Base-by-base conservation (phyloP, 2,113 vertebrate species). In the Macquaria ambigua region DNA sequence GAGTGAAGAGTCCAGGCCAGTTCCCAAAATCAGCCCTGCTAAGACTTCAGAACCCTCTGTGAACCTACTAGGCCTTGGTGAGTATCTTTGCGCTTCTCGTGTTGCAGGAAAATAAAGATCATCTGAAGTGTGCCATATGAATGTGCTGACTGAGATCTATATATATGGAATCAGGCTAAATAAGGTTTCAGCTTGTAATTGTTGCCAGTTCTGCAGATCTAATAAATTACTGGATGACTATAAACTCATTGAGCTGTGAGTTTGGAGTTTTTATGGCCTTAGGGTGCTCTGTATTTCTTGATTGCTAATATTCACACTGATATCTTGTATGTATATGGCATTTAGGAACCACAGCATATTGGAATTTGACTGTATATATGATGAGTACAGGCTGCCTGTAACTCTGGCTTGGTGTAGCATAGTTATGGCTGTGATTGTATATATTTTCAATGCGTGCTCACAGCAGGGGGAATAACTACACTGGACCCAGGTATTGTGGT, bases 41-140 rank as follows among this genome's bases (percentile, higher is more conserved):
- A 98, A 97, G 89, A 82, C 92, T 82, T 89, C 95, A 88, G 97
- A 98, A 90, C 95, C 96, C 14, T 95, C 97, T 79, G 94, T 98
- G 87, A 97, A 99, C 92, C 96, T 99, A 75, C 94, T 98, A 93
- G 98, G 98, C 92, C 97, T 99, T 64, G 98, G 98, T 99, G 94
- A 97, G 98, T 85, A 9, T 74, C 46, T 56, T 18, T 46, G 1
- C 3, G 0, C 53, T 11, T 25, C 5, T 25, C 66, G 3, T 56
- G 14, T 46, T 43, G 25, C 12, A n/a, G n/a, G 25, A 43, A 58
- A 69, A 64, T 31, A 14, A 46, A 58, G 41, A 16, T 37, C 1
- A 4, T 37, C 8, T 34, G 9, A 59, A 82, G 41, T 67, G n/a
- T n/a, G 23, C 4, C 34, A 9, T 59, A 48, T 43, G 20, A 68